phyloP scores from a whole-genome alignment of 2,113 vertebrate genomes.

The Poeciliopsis prolifica region DNA sequence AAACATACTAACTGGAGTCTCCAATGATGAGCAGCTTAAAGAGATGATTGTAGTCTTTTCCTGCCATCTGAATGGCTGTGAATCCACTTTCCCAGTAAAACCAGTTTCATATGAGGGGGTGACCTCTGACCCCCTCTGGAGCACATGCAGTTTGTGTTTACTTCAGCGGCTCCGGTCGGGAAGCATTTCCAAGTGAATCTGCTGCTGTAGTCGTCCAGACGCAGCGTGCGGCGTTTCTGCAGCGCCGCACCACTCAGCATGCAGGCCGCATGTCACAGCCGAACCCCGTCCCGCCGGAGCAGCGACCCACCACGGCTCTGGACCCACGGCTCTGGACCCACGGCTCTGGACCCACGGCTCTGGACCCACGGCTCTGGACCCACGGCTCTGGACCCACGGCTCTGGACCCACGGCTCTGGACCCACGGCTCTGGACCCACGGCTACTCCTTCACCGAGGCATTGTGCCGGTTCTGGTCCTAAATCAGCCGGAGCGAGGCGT shows the following conservation, averaged over 20 bases:
- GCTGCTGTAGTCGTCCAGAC: neutral
- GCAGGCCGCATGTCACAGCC: neutral
- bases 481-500: neutral
- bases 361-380: neutral
- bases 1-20: constrained; percentile 83
- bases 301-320: neutral
- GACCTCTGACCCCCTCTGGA: neutral
- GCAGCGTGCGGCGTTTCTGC: neutral
- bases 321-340: neutral
- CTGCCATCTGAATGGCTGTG: constrained; percentile 73
- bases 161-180: neutral
- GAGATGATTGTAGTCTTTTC: constrained; percentile 86
- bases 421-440: neutral
- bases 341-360: neutral
- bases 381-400: neutral
- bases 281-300: neutral
- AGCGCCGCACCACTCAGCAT: constrained; percentile 19
- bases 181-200: constrained; percentile 41
- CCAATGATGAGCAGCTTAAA: constrained; percentile 89
- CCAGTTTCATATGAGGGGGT: constrained; percentile 40
- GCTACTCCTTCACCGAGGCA: accelerated
- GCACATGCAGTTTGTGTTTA: constrained; percentile 4
- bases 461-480: neutral
- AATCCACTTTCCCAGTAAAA: constrained; percentile 13
- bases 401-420: neutral